phyloP scores from a whole-genome alignment of 2,888 invertebrate genomes.

The Zaprionus lineosus region DNA sequence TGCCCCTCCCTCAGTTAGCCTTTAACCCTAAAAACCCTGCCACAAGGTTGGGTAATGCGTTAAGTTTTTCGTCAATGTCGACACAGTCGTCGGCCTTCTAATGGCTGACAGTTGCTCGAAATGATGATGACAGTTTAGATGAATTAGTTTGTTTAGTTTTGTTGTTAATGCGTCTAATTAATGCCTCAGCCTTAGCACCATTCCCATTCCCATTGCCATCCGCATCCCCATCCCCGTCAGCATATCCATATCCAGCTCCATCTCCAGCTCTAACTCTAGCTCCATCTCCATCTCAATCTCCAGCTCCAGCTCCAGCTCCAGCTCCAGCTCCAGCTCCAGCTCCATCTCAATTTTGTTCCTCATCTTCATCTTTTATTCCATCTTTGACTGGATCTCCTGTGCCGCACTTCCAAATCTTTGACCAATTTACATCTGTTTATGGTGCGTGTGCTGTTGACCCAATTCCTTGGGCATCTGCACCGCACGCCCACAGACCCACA shows the following conservation, averaged over 20 bases:
- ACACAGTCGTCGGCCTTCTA: slow-evolving; percentile 44
- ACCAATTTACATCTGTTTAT: too few species aligned
- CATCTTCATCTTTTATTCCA: not conserved
- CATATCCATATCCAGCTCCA: too few species aligned
- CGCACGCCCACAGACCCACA: too few species aligned
- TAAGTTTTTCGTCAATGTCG: slow-evolving; percentile 73
- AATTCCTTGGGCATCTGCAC: too few species aligned
- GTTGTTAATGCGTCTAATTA: slow-evolving; percentile 71
- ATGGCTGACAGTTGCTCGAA: slow-evolving; percentile 76
- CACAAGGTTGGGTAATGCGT: slow-evolving; percentile 58
- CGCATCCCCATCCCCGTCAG: not conserved
- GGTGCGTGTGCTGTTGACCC: too few species aligned
- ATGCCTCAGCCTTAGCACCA: slow-evolving; percentile 45
- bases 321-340: not conserved
- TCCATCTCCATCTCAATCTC: not conserved
- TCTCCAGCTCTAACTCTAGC: not conserved
- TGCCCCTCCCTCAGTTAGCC: not conserved
- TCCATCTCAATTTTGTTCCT: too few species aligned
- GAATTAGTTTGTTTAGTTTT: slow-evolving; percentile 70
- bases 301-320: not conserved
- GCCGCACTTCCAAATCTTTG: too few species aligned
- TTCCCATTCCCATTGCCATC: not conserved
- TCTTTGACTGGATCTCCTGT: not conserved
- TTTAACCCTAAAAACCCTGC: slow-evolving; percentile 2
- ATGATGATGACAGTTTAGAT: slow-evolving; percentile 78